These are phyloP conservation scores for Pammene fasciana DNA, from an alignment of 2,888 invertebrate genomes.

Conservation along the genomic window DNA sequence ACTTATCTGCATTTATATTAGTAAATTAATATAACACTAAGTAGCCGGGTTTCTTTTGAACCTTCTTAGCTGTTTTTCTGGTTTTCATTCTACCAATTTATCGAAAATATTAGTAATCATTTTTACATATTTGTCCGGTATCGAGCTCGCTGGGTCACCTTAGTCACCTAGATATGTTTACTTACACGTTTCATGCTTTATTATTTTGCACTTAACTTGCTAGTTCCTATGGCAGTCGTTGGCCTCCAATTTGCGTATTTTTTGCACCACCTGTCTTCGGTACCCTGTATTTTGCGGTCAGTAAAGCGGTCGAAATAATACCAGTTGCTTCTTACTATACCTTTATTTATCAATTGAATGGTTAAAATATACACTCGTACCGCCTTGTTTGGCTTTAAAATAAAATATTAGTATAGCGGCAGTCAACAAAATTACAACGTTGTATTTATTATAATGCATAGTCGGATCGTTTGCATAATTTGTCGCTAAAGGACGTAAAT, in stretches of 20 bases:
- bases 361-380: conserved; percentile 21
- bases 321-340: conserved; percentile 7
- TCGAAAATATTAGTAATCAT: no score
- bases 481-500: conserved; percentile 55
- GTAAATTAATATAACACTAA: no score
- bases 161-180: no score
- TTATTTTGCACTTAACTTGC: neutral
- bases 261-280: conserved; percentile 21
- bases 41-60: no score
- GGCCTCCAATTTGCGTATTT: conserved; percentile 16
- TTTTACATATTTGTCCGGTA: no score
- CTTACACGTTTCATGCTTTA: neutral
- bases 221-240: neutral
- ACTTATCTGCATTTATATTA: no score
- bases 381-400: conserved; percentile 24
- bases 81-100: no score
- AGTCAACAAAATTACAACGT: conserved; percentile 35
- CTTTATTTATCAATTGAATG: conserved; percentile 18
- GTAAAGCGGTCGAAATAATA: conserved; percentile 29
- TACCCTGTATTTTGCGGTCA: conserved; percentile 28
- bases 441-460: conserved; percentile 31
- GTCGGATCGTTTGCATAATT: conserved; percentile 60
- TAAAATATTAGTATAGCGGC: conserved; percentile 16
- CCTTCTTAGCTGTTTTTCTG: no score
- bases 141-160: no score